Conservation (phyloP, 2,888 invertebrate genomes). For the Stenolophus ochropezus region DNA sequence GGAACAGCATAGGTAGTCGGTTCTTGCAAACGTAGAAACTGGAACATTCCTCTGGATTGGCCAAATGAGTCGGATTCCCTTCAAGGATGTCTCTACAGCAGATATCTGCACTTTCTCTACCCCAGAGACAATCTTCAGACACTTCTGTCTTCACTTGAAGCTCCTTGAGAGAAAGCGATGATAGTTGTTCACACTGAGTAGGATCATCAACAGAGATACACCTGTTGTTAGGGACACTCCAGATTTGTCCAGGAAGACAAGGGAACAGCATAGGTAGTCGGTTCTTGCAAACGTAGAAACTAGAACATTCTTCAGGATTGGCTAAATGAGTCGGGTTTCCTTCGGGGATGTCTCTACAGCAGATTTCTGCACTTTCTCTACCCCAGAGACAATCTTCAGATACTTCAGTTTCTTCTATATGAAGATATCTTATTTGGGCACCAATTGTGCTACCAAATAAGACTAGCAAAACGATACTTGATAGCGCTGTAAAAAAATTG, state of each 20-base stretch:
- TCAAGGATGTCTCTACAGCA: constrained; percentile 11
- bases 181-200: background rate
- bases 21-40: constrained; percentile 32
- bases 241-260: constrained; percentile 42
- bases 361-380: background rate
- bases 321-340: constrained; percentile 6
- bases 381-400: background rate
- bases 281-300: constrained; percentile 12
- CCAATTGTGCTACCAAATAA: background rate
- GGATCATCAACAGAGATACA: background rate
- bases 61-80: constrained; percentile 21
- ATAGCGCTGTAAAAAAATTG: background rate
- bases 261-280: background rate
- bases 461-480: background rate
- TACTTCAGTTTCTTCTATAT: background rate
- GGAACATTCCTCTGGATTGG: constrained; percentile 29
- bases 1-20: background rate
- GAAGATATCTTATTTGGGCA: background rate
- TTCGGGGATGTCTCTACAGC: constrained; percentile 8
- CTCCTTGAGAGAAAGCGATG: too few species aligned
- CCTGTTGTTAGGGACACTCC: background rate
- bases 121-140: constrained; percentile 40
- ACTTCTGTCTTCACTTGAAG: too few species aligned
- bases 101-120: background rate
- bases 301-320: constrained; percentile 27